Evolutionary conservation across 2,113 vertebrate genomes (phyloP), one percentile per base, ranked within the genome.

Genomic region (Halcyon malimbica): DNA sequence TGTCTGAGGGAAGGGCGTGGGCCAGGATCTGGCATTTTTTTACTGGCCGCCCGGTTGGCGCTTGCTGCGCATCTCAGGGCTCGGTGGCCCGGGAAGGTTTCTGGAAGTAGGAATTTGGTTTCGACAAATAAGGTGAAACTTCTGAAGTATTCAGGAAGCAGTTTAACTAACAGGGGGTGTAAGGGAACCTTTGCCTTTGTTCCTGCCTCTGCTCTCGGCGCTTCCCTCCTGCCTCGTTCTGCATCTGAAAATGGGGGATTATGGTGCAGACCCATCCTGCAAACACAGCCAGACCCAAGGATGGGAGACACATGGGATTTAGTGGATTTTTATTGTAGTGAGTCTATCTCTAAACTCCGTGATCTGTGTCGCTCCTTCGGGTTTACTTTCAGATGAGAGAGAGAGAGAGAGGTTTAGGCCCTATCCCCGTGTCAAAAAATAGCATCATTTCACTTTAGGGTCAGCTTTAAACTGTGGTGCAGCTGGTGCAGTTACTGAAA

Each of bases 41-140:
- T 50, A 11, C 78, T 26, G 11, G 15, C 41, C 0, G 4, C 5
- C 21, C 6, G 1, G 8, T 35, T 46, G 4, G 1, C 4, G 6
- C 20, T 21, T 46, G 74, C 84, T 60, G 42, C 46, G 77, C 25
- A 0, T 46, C 35, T 51, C n/a, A 2, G 65, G 41, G 62, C 39
- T 73, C 12, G 1, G 70, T 26, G 33, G 29, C 35, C 54, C 18
- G 8, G 79, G 46, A 33, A 10, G 42, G 29, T 17, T 0, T 2
- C 1, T n/a, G 65, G 39, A 35, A 39, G 14, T 2, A 21, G 83
- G 64, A 62, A 35, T 26, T 64, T 42, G 42, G 7, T 81, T 83
- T 81, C 46, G 76, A 65, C 9, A 70, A 68, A 44, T 6, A 17
- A 33, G 13, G 35, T 50, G 35, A 35, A 65, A 41, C 35, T 37